Evolutionary conservation across 2,888 invertebrate species (phyloP), one percentile per base, ranked within the genome.

Genomic region (Portevinia maculata): DNA sequence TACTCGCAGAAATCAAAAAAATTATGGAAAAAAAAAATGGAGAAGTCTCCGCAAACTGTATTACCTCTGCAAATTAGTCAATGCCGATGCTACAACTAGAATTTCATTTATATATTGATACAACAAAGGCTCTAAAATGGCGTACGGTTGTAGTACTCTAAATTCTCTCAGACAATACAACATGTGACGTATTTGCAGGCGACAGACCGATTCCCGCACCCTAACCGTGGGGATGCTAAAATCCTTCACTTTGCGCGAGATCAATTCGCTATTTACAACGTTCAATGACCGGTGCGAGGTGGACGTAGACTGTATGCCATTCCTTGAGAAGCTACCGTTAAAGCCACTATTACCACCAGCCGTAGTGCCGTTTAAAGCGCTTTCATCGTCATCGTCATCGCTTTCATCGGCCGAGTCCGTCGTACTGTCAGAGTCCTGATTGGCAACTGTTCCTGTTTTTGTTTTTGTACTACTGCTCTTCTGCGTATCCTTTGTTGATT

Each of bases 71-170:
- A 90, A 85, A 86, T 90, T 90, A 19, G 87, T 88, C 3, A 90
- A 85, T 2, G 89, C 90, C 13, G 89, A 88, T 8, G 88, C 88
- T 19, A 90, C 88, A 70, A 88, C 85, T 73, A 90, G 79, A 84
- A 90, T 88, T 85, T 90, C 90, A 86, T 89, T 90, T 2, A 90
- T 86, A 85, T 89, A 89, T 50, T 88, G 87, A 85, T 89, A 87
- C 32, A 89, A 75, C 50, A 88, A 79, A 13, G 87, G 86, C 74
- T 90, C 88, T 53, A 88, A 86, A 74, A 90, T 86, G 32, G 88
- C 87, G 67, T 87, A 86, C 19, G 89, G 88, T 59, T 88, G 89
- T 9, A 90, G 84, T 41, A 90, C 86, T 70, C 88, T 88, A 69
- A 88, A 90, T 62, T 90, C 89, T 32, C 90, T 87, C 57, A 90